These are phyloP conservation scores for Stenoptilia bipunctidactyla DNA, from an alignment of 2,888 invertebrate species.

Conservation along the genomic window DNA sequence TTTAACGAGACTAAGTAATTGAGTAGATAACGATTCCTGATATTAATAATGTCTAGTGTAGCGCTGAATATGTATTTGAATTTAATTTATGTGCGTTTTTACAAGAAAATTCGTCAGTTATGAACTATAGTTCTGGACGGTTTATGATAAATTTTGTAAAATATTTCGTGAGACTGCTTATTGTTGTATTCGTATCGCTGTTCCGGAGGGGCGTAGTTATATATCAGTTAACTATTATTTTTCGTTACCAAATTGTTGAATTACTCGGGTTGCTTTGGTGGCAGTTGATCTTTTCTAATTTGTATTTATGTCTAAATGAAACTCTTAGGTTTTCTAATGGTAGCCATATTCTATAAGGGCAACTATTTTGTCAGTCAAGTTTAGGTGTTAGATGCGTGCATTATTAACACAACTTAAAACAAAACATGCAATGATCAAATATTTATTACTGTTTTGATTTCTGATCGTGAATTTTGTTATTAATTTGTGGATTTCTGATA, in stretches of 20 bases:
- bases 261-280: slow-evolving; percentile 49
- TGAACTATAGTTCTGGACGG: slow-evolving; percentile 64
- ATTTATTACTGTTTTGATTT: slow-evolving; percentile 67
- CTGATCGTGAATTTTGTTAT: slow-evolving; percentile 65
- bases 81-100: slow-evolving; percentile 56
- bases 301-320: not conserved
- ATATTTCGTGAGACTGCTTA: slow-evolving; percentile 72
- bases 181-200: slow-evolving; percentile 68
- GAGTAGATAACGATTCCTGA: slow-evolving; percentile 69
- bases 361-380: not conserved
- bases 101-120: slow-evolving; percentile 53
- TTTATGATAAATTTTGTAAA: slow-evolving; percentile 61
- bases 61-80: slow-evolving; percentile 63
- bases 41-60: slow-evolving; percentile 65
- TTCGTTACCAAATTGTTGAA: slow-evolving; percentile 71
- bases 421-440: slow-evolving; percentile 50
- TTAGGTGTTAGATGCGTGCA: not conserved
- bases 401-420: not conserved
- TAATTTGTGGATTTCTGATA: slow-evolving; percentile 67
- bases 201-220: slow-evolving; percentile 50
- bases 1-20: slow-evolving; percentile 66
- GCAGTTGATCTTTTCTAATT: slow-evolving; percentile 9
- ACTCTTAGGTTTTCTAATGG: slow-evolving; percentile 1
- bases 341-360: slow-evolving; percentile 6
- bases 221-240: slow-evolving; percentile 59